Conservation (phyloP, 2,797 vertebrate genomes). For the Oophaga sylvatica region DNA sequence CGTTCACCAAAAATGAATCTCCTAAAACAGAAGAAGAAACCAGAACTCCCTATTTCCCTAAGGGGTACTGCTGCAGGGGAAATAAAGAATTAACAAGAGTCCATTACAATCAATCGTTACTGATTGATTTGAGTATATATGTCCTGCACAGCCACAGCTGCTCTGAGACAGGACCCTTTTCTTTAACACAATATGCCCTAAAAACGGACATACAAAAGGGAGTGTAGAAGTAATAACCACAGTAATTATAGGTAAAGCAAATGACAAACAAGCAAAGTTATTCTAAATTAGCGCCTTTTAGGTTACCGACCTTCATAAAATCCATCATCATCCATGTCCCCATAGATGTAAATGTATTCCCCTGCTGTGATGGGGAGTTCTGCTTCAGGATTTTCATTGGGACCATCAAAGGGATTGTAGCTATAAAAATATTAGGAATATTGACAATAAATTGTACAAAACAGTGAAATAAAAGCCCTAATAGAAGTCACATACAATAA, state of each 20-base stretch:
- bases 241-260: background rate
- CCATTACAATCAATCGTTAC: background rate
- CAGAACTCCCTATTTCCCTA: background rate
- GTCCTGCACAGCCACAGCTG: background rate
- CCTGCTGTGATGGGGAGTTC: slow-evolving; percentile 96
- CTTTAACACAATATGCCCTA: background rate
- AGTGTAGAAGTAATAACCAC: background rate
- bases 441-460: background rate
- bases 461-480: background rate
- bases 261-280: background rate
- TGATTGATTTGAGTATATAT: background rate
- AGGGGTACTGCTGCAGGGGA: background rate
- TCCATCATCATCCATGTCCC: slow-evolving; percentile 96
- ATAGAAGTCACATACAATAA: background rate
- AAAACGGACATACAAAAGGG: background rate
- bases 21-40: background rate
- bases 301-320: slow-evolving; percentile 91
- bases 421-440: slow-evolving; percentile 69
- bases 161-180: background rate
- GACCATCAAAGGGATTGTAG: slow-evolving; percentile 97
- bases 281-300: background rate
- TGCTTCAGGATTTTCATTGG: slow-evolving; percentile 96
- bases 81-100: background rate
- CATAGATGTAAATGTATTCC: slow-evolving; percentile 97
- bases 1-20: no score